A percentile compares a stretch with the other conserved stretches of the same genome.
phyloP scores from a whole-genome alignment of 2,113 vertebrate genomes.

The Callipepla squamata region DNA sequence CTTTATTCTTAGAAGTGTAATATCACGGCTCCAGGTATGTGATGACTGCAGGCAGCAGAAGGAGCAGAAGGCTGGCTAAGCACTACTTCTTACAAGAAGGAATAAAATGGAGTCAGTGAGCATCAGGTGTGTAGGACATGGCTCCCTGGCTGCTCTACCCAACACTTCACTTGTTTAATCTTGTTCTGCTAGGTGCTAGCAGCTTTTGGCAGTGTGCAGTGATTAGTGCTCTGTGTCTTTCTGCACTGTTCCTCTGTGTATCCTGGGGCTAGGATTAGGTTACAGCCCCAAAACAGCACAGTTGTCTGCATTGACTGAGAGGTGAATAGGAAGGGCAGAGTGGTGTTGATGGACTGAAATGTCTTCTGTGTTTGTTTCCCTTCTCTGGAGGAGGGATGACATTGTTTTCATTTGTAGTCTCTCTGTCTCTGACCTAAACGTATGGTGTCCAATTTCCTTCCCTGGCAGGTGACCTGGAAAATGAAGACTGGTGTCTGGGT shows the following conservation, averaged over 20 bases:
- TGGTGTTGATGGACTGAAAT: slow-evolving; percentile 54
- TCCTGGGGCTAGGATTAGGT: slow-evolving; percentile 12
- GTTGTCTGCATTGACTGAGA: slow-evolving; percentile 21
- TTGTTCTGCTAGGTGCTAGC: neutral
- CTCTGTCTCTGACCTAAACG: slow-evolving; percentile 45
- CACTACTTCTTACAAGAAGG: neutral
- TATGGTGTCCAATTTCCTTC: slow-evolving; percentile 28
- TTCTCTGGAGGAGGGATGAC: neutral
- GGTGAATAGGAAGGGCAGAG: slow-evolving; percentile 28
- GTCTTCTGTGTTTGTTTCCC: slow-evolving; percentile 41
- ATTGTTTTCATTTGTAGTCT: slow-evolving; percentile 12
- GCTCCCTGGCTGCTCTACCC: slow-evolving; percentile 3
- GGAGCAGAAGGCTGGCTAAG: neutral
- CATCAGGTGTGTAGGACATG: neutral
- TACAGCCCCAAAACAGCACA: neutral
- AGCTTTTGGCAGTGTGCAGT: neutral
- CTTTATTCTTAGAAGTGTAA: neutral
- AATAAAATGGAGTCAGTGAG: neutral
- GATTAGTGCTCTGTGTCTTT: slow-evolving; percentile 37
- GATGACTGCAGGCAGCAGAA: neutral
- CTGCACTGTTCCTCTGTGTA: neutral
- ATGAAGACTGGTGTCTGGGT: slow-evolving; percentile 90
- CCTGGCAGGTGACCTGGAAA: slow-evolving; percentile 82
- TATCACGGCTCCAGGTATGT: neutral
- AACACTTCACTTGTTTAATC: slow-evolving; percentile 48